phyloP scores from a whole-genome alignment of 2,797 vertebrate species.

The Erithacus rubecula region DNA sequence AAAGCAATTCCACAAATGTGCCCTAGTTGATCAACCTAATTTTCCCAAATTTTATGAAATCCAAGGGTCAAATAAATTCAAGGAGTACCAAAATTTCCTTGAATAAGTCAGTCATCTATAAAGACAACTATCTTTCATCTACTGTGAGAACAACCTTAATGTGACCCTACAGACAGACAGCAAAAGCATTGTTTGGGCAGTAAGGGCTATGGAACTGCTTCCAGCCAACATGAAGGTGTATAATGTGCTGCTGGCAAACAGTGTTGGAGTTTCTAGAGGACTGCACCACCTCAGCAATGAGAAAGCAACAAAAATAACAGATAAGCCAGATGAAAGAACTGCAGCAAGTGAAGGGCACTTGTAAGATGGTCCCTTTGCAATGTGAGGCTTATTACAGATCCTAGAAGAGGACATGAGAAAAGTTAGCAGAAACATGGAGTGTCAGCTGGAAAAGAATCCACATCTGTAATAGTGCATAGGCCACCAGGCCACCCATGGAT shows the following conservation, averaged over 20 bases:
- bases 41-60: background rate
- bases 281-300: background rate
- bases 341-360: background rate
- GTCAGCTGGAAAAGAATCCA: background rate
- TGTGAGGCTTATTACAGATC: background rate
- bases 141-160: background rate
- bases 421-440: background rate
- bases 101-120: background rate
- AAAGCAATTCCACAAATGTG: background rate
- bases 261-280: background rate
- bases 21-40: background rate
- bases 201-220: background rate
- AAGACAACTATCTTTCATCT: background rate
- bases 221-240: background rate
- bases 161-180: background rate
- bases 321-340: background rate
- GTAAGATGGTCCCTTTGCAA: background rate
- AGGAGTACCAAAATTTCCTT: background rate
- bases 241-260: background rate
- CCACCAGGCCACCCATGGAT: background rate
- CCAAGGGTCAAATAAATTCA: background rate
- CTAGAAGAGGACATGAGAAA: background rate
- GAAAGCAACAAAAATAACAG: background rate
- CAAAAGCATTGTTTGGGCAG: background rate
- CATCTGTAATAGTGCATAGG: background rate